Evolutionary conservation across 1,140 invertebrate species (phyloP), one percentile per base, ranked within the genome.

Genomic region (Cyrtorhinus lividipennis): DNA sequence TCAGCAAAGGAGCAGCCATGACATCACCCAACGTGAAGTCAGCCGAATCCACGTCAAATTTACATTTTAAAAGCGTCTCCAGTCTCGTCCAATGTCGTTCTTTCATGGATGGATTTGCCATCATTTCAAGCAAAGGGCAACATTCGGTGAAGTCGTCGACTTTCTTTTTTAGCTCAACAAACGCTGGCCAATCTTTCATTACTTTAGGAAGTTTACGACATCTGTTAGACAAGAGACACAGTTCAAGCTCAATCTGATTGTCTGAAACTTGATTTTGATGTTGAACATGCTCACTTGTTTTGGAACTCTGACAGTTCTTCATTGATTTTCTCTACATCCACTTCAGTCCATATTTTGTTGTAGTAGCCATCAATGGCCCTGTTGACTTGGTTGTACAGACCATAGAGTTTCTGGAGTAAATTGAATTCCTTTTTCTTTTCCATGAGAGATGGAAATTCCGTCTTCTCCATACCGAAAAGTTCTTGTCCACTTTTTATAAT

Each of bases 41-140:
- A 1, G 87, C 83, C 48, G 83, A 85, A 63, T 90, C 83, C 8
- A 92, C 78, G 68, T 92, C 84, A 72, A 94, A 88, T 2, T 76
- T 72, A 69, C 86, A 86, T 66, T 81, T 79, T 18, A 82, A 86
- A 3, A 87, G 70, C 30, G 83, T 80, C 18, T 83, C 82, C 63
- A 94, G 78, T 69, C 85, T 78, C 64, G 83, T 77, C 91, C 91
- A 95, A 74, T 94, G 91, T 38, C 90, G 76, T 12, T 85, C 81
- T 73, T 92, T 92, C 89, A 94, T 92, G 1, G 89, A 83, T 72
- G 88, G 88, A 70, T 92, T 88, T 0, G 88, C 85, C 90, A 95
- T 93, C 64, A 93, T 71, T 71, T 92, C 88, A 13, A 94, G 75
- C 18, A 94, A 71, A 0, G 90, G 90, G 69, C 89, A 90, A 61